Percentiles rank a stretch among this genome's conserved stretches.
Conservation (phyloP, 2,888 invertebrate genomes). For the Matsumyia berberina region DNA sequence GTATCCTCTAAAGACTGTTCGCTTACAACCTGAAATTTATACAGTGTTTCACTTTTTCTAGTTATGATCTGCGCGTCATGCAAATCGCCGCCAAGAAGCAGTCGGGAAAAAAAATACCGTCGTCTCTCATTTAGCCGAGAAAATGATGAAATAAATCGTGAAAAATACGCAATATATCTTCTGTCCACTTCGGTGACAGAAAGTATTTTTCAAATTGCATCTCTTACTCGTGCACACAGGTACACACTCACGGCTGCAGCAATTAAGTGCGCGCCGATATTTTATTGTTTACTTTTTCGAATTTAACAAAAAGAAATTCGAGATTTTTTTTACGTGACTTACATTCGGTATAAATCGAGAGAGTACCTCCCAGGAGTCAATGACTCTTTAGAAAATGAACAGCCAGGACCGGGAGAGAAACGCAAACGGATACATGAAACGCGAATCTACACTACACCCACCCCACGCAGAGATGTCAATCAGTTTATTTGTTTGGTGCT, state of each 20-base stretch:
- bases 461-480: conserved; percentile 75
- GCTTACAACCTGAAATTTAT: conserved; percentile 32
- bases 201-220: conserved; percentile 62
- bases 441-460: conserved; percentile 54
- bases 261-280: conserved; percentile 62
- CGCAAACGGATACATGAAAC: conserved; percentile 52
- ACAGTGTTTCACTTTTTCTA: conserved; percentile 22
- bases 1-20: conserved; percentile 25
- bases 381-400: conserved; percentile 61
- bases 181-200: conserved; percentile 48
- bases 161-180: conserved; percentile 54
- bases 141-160: conserved; percentile 62
- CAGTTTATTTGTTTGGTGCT: conserved; percentile 59
- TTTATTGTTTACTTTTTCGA: conserved; percentile 39
- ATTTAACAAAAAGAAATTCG: conserved; percentile 47
- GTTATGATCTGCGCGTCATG: conserved; percentile 33
- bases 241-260: conserved; percentile 30
- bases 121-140: conserved; percentile 46
- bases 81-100: conserved; percentile 29
- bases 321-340: conserved; percentile 63
- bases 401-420: conserved; percentile 12
- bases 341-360: conserved; percentile 47
- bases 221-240: conserved; percentile 34
- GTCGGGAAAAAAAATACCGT: conserved; percentile 13
- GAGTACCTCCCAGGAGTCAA: conserved; percentile 55